Evolutionary conservation across 2,888 invertebrate genomes (phyloP).

Genomic region (Phrixothrix hirtus): DNA sequence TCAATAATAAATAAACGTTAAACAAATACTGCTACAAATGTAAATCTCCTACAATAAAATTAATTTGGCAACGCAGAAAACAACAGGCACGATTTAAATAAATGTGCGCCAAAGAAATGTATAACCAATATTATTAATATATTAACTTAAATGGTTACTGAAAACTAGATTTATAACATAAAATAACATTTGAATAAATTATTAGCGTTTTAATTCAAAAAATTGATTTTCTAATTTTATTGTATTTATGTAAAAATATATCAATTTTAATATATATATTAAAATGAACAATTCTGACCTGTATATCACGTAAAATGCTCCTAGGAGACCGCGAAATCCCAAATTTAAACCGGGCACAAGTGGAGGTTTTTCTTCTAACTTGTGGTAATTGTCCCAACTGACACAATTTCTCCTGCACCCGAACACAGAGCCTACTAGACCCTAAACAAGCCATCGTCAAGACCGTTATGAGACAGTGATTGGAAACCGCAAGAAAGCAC

Average conservation of each 20-base stretch:
- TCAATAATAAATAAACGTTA: no score
- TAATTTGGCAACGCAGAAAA: no score
- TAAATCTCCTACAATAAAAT: no score
- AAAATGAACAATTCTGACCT: slow-evolving; percentile 49
- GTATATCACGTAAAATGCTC: slow-evolving; percentile 54
- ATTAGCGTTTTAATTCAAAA: no score
- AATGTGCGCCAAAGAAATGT: no score
- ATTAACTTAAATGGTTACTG: no score
- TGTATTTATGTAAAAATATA: no score
- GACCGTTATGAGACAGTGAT: slow-evolving; percentile 66
- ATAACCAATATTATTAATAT: no score
- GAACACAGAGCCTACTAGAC: slow-evolving; percentile 81
- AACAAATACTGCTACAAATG: no score
- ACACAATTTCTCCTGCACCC: slow-evolving; percentile 80
- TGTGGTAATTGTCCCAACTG: slow-evolving; percentile 71
- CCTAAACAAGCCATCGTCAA: slow-evolving; percentile 83
- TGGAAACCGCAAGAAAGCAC: slow-evolving; percentile 36
- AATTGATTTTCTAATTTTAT: background rate
- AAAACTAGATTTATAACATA: no score
- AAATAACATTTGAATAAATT: no score
- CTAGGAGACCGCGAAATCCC: slow-evolving; percentile 61
- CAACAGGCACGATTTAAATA: no score
- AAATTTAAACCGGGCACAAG: slow-evolving; percentile 69
- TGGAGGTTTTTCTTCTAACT: slow-evolving; percentile 68
- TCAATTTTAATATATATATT: background rate